Evolutionary conservation across 2,113 vertebrate genomes (phyloP).

Genomic region (Planiliza haematocheilus): DNA sequence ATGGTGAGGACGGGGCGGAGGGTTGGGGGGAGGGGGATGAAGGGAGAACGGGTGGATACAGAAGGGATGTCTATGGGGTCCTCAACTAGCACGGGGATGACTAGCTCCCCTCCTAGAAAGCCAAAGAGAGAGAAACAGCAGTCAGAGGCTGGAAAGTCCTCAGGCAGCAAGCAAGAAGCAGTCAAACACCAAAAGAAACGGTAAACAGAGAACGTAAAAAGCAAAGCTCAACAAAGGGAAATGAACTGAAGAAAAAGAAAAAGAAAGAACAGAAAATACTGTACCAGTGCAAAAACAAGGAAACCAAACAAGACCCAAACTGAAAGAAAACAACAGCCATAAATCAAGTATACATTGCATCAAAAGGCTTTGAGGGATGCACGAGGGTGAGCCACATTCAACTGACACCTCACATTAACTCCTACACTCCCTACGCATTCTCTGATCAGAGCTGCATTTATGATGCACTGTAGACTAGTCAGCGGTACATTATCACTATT

Average conservation of each 20-base stretch:
- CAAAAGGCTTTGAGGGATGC: slow-evolving; percentile 85
- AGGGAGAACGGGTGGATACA: slow-evolving; percentile 97
- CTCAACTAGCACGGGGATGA: slow-evolving; percentile 98
- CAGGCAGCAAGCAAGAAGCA: slow-evolving; percentile 51
- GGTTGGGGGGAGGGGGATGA: slow-evolving; percentile 96
- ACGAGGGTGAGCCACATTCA: slow-evolving; percentile 74
- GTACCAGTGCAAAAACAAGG: slow-evolving; percentile 80
- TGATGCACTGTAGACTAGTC: neutral
- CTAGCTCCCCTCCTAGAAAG: slow-evolving; percentile 98
- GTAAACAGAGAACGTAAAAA: slow-evolving; percentile 66
- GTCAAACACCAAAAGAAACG: slow-evolving; percentile 65
- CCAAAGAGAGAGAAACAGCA: slow-evolving; percentile 78
- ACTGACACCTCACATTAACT: slow-evolving; percentile 35
- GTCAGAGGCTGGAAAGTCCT: slow-evolving; percentile 51
- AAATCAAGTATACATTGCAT: slow-evolving; percentile 75
- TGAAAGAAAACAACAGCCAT: slow-evolving; percentile 77
- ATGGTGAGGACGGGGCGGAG: slow-evolving; percentile 98
- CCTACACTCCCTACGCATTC: neutral
- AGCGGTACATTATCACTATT: neutral
- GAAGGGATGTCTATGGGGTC: slow-evolving; percentile 98
- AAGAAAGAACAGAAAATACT: slow-evolving; percentile 68
- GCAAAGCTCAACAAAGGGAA: slow-evolving; percentile 76
- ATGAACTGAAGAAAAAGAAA: slow-evolving; percentile 63
- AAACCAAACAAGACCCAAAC: slow-evolving; percentile 81
- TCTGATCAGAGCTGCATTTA: neutral